These are phyloP conservation scores for Tachina fera DNA, from an alignment of 2,888 invertebrate genomes.

Conservation along the genomic window DNA sequence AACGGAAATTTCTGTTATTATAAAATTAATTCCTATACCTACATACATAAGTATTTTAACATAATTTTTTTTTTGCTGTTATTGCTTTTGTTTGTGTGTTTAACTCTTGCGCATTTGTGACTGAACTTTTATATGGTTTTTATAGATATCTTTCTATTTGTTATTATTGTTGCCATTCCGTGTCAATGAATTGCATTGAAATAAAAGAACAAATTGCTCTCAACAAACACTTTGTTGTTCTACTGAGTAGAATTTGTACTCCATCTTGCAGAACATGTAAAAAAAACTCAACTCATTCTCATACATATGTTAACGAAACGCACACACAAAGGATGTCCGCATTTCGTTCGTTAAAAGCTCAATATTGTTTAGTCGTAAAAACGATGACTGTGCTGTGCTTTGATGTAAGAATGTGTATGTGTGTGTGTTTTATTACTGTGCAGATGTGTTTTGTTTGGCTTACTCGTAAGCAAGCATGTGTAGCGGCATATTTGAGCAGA, in stretches of 20 bases:
- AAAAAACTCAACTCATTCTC: constrained; percentile 28
- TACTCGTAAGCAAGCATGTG: constrained; percentile 22
- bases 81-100: constrained; percentile 11
- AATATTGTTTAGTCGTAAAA: constrained; percentile 10
- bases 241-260: background rate
- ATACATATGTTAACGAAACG: background rate
- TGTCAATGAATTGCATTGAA: constrained; percentile 72
- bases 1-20: constrained; percentile 50
- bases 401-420: background rate
- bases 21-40: constrained; percentile 56
- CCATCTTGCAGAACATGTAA: background rate
- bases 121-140: constrained; percentile 55
- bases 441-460: constrained; percentile 35
- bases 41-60: background rate
- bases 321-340: background rate
- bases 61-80: constrained; percentile 24
- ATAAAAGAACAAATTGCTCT: constrained; percentile 49
- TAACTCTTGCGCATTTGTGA: constrained; percentile 58
- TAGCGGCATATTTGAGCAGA: constrained; percentile 68
- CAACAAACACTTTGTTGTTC: constrained; percentile 50
- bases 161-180: constrained; percentile 56
- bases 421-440: background rate
- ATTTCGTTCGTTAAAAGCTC: constrained; percentile 25
- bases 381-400: background rate
- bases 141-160: constrained; percentile 22